phyloP scores from a whole-genome alignment of 2,113 vertebrate species.

The Antechinus stuartii region DNA sequence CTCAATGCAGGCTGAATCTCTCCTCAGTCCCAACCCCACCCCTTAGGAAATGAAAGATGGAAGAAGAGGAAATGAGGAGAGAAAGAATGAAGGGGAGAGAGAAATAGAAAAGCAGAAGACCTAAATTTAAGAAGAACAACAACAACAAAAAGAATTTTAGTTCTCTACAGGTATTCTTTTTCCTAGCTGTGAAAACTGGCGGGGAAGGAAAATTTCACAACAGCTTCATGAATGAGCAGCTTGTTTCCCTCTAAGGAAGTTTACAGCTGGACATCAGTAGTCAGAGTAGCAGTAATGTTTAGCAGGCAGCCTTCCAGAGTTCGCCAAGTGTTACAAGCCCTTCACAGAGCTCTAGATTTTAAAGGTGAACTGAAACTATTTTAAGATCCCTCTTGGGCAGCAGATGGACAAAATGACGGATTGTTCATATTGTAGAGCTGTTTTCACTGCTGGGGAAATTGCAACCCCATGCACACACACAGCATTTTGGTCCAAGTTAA shows the following conservation, averaged over 20 bases:
- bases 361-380: slow-evolving; percentile 76
- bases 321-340: slow-evolving; percentile 59
- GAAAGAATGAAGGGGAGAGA: background rate
- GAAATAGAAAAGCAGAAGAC: background rate
- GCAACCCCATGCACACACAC: background rate
- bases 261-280: slow-evolving; percentile 70
- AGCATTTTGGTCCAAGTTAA: background rate
- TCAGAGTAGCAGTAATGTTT: slow-evolving; percentile 40
- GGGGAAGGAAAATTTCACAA: slow-evolving; percentile 54
- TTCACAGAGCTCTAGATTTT: slow-evolving; percentile 63
- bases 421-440: slow-evolving; percentile 43
- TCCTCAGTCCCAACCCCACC: background rate
- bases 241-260: slow-evolving; percentile 60
- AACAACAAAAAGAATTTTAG: slow-evolving; percentile 41
- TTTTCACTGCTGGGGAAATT: slow-evolving; percentile 57
- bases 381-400: slow-evolving; percentile 70
- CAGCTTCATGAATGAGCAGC: slow-evolving; percentile 64
- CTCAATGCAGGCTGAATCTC: background rate
- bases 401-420: slow-evolving; percentile 72
- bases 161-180: slow-evolving; percentile 53
- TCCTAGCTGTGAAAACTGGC: slow-evolving; percentile 5
- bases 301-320: slow-evolving; percentile 60
- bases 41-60: slow-evolving; percentile 19
- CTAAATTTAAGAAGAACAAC: slow-evolving; percentile 7
- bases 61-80: slow-evolving; percentile 6